phyloP scores from a whole-genome alignment of 2,113 vertebrate species.

The Notothenia coriiceps region DNA sequence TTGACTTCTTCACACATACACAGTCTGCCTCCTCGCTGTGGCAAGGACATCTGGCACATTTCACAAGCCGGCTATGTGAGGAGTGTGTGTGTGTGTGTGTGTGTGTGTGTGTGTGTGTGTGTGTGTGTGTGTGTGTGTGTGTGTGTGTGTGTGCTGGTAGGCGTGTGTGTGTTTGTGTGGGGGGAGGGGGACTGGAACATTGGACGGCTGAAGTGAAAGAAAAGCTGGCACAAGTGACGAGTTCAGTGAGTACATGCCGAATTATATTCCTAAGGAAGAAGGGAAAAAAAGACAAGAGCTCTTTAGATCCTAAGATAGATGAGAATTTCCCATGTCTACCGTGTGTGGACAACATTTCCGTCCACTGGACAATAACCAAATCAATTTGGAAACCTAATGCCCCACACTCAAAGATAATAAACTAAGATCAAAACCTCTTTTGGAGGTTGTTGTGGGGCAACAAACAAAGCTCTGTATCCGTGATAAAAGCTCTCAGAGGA shows the following conservation, averaged over 20 bases:
- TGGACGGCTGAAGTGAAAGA: constrained; percentile 53
- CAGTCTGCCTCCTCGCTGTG: constrained; percentile 50
- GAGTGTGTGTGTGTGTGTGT: constrained; percentile 26
- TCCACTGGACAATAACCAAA: not conserved
- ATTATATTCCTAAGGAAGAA: constrained; percentile 18
- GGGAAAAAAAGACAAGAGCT: not conserved
- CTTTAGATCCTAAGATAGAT: not conserved
- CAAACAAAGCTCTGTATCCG: constrained; percentile 24
- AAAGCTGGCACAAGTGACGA: constrained; percentile 58
- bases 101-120: not conserved
- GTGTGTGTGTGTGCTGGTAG: not conserved
- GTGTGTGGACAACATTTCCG: not conserved
- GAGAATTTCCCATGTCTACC: no score
- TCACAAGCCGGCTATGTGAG: constrained; percentile 69
- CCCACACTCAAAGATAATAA: constrained; percentile 11
- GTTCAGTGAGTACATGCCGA: constrained; percentile 58
- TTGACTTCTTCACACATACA: constrained; percentile 40
- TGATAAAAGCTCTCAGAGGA: constrained; percentile 58
- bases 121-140: constrained; percentile 14
- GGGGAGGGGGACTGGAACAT: constrained; percentile 51
- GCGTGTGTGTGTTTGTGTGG: constrained; percentile 25
- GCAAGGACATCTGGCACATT: constrained; percentile 78
- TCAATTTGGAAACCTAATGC: constrained; percentile 23
- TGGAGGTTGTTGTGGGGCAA: constrained; percentile 18
- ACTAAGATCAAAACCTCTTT: constrained; percentile 18